Percentiles rank a stretch among this genome's conserved stretches.
These are phyloP conservation scores for Channallabes apus DNA, from an alignment of 2,797 vertebrate species.

Conservation along the genomic window DNA sequence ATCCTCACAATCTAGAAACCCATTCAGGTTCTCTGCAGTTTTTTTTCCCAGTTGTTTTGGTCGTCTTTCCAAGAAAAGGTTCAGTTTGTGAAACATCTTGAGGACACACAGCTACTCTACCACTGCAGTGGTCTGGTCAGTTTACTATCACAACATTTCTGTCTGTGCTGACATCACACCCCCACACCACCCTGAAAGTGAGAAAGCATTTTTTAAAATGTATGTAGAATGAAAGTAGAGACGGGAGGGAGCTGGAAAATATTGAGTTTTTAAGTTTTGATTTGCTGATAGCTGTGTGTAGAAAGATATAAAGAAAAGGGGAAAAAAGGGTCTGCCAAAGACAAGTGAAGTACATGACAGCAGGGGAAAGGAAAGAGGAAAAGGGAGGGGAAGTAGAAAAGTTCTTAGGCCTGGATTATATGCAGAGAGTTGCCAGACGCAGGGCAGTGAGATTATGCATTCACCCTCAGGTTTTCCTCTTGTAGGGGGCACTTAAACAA, in stretches of 20 bases:
- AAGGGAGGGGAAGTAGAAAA: constrained; percentile 30
- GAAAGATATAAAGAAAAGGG: constrained; percentile 64
- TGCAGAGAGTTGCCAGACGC: constrained; percentile 30
- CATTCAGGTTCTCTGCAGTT: background rate
- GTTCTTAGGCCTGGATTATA: constrained; percentile 26
- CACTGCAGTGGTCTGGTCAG: constrained; percentile 44
- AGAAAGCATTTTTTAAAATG: constrained; percentile 20
- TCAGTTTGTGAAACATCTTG: background rate
- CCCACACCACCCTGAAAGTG: constrained; percentile 40
- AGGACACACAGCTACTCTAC: background rate
- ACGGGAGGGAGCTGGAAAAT: constrained; percentile 39
- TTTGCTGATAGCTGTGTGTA: constrained; percentile 53
- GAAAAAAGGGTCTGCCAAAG: constrained; percentile 65
- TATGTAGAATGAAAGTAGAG: constrained; percentile 51
- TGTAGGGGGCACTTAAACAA: constrained; percentile 27
- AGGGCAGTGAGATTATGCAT: constrained; percentile 33
- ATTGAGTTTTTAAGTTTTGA: background rate
- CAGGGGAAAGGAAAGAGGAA: constrained; percentile 14
- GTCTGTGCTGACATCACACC: constrained; percentile 37
- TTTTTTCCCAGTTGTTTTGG: background rate
- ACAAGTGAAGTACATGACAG: constrained; percentile 13
- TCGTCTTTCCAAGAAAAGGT: background rate
- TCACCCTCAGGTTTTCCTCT: constrained; percentile 40
- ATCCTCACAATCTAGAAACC: background rate
- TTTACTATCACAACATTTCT: constrained; percentile 44